Conservation (phyloP, 2,888 invertebrate species). For the Dynastes grantii region DNA sequence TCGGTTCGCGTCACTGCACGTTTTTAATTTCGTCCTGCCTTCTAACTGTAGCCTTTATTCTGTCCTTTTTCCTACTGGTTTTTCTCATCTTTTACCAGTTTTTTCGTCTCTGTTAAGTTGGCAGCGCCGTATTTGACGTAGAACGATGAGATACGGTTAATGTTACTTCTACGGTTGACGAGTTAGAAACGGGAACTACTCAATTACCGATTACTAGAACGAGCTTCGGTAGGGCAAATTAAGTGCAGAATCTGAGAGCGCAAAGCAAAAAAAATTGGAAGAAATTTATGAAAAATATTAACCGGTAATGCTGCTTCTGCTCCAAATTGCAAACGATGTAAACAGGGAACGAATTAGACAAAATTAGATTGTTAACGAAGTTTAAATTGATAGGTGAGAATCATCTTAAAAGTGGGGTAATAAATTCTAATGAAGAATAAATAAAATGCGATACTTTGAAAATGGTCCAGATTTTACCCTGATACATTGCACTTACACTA, state of each 20-base stretch:
- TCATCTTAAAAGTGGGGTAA: no score
- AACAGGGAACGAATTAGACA: background rate
- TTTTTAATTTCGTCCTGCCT: conserved; percentile 38
- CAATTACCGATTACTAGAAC: conserved; percentile 36
- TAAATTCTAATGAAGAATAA: no score
- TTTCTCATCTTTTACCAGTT: background rate
- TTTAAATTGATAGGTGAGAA: background rate
- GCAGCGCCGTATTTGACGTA: conserved; percentile 26
- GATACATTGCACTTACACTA: no score
- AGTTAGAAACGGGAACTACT: conserved; percentile 35
- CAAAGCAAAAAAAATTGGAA: background rate
- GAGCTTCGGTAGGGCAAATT: conserved; percentile 27
- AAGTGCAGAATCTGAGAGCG: conserved; percentile 22
- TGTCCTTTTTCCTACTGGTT: conserved; percentile 8
- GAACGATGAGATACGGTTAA: conserved; percentile 40
- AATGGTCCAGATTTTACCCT: no score
- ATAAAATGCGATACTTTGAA: no score
- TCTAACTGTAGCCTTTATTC: conserved; percentile 8
- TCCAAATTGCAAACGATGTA: background rate
- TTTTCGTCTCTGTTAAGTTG: conserved; percentile 22
- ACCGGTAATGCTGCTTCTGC: conserved; percentile 18
- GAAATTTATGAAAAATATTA: conserved; percentile 25
- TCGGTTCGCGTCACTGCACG: conserved; percentile 22
- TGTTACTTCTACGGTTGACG: conserved; percentile 15
- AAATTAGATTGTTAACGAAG: conserved; percentile 12